Conservation (phyloP, 2,888 invertebrate species). For the Fragum fragum region DNA sequence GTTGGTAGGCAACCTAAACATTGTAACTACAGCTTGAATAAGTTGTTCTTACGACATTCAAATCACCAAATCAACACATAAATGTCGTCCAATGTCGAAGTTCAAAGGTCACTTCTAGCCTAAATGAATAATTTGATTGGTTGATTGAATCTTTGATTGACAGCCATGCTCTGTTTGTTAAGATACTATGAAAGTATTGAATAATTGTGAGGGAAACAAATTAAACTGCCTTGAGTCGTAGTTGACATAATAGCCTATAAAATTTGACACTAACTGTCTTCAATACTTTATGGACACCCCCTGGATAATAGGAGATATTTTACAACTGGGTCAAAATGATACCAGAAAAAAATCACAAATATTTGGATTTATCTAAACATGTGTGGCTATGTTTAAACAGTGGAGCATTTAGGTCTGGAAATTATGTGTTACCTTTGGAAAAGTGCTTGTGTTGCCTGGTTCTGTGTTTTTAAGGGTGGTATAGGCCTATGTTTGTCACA, state of each 20-base stretch:
- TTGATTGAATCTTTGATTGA: too few relatives aligned
- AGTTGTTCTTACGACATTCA: too few relatives aligned
- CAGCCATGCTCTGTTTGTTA: too few relatives aligned
- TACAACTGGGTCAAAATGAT: slow-evolving; percentile 12
- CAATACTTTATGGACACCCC: not conserved
- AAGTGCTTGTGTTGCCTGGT: too few relatives aligned
- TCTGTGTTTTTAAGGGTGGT: too few relatives aligned
- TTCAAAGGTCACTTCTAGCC: too few relatives aligned
- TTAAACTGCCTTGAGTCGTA: not conserved
- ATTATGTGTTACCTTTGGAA: not conserved
- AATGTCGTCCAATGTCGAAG: too few relatives aligned
- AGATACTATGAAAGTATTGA: not conserved
- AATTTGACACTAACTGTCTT: not conserved
- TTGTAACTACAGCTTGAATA: too few relatives aligned
- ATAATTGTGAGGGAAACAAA: not conserved
- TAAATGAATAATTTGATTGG: too few relatives aligned
- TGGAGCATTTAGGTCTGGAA: not conserved
- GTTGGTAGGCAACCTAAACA: too few relatives aligned
- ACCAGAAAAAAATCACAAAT: slow-evolving; percentile 9
- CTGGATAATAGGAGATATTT: not conserved
- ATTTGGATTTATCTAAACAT: not conserved
- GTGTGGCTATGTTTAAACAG: not conserved
- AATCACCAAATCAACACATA: too few relatives aligned
- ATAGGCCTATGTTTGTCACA: too few relatives aligned
- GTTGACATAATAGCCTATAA: not conserved